Evolutionary conservation across 2,113 vertebrate genomes (phyloP), one percentile per base, ranked within the genome.

Genomic region (Misgurnus mizolepis): DNA sequence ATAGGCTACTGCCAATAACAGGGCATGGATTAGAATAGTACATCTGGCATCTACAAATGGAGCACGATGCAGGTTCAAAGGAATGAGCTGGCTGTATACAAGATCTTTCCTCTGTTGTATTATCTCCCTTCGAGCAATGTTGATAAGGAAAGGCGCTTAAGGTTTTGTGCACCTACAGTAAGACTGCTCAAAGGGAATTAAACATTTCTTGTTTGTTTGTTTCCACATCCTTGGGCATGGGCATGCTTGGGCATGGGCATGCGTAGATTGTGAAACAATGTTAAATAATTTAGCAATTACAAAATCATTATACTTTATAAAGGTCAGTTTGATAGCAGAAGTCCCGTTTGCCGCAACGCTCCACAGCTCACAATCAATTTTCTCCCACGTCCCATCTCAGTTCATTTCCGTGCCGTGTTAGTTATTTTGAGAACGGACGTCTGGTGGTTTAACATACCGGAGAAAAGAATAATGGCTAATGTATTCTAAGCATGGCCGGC

Each of bases 251-350:
- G 55, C 50, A 58, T 18, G 18, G 60, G n/a, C 4, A 74, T 15
- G 8, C 15, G 55, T 45, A 22, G 4, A 73, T 45, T 60, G n/a
- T 4, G 6, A 22, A 73, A 4, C n/a, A 0, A 45, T 43, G 40
- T 60, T 74, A 15, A 61, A 61, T 74, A 27, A 74, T 74, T 61
- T 74, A 61, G 55, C 18, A 18, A 61, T 61, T 60, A 27, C 41
- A 11, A 73, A 18, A 60, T 3, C 4, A 73, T 73, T 43, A 9
- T 60, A 60, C 7, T 22, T 12, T 22, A 5, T 45, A 74, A 61
- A 61, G 11, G 55, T 61, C 70, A 60, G 70, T 60, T 73, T 73
- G 40, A 60, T 43, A 43, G 39, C 39, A 58, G n/a, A 60, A 22
- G 14, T 41, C 17, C 41, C 3, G 1, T 58, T 55, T 11, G 14